Base-by-base conservation (phyloP, 2,113 vertebrate genomes). In the Epinephelus fuscoguttatus region DNA sequence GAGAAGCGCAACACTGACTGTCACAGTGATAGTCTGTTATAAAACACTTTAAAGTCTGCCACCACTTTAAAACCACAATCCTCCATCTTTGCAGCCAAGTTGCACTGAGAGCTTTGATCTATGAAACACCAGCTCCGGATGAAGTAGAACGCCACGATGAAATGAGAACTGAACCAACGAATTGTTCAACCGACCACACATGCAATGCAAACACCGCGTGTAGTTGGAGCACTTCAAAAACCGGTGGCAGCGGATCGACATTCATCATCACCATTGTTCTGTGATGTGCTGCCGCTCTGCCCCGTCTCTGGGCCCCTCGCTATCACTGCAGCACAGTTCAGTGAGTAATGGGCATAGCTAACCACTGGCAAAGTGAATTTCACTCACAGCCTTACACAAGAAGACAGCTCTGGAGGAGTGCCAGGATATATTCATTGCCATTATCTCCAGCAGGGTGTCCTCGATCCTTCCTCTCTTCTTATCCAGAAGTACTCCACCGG, bases 301-400 rank as follows among this genome's bases (percentile, higher is more conserved):
- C 87, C 74, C 23, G 53, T 81, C 82, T 63, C 78, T 23, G 72
- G 85, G 78, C 78, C 82, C 76, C 89, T 89, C 61, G 55, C 86
- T 85, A 90, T 87, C 82, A 72, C 84, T 64, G 85, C 84, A 55
- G 64, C 85, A 85, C 89, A 89, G 91, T 78, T 89, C 87, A 75
- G 63, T 85, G 89, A 92, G 88, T 87, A 91, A 85, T 84, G 88
- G 85, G 86, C 86, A 87, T 40, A 70, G 87, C 84, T 75, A 88
- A 87, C 84, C 81, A 69, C 85, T 89, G 91, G 90, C 91, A 91
- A 92, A 91, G 88, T 76, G 84, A 84, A 89, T 91, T 91, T 93
- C 73, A 78, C 88, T 92, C 88, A 82, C 62, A 57, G 86, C 63
- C 72, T 78, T 56, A 85, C 57, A 91, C 63, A 23, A 83, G 86